Conservation (phyloP, 2,888 invertebrate species). For the Philopedon plagiatum region DNA sequence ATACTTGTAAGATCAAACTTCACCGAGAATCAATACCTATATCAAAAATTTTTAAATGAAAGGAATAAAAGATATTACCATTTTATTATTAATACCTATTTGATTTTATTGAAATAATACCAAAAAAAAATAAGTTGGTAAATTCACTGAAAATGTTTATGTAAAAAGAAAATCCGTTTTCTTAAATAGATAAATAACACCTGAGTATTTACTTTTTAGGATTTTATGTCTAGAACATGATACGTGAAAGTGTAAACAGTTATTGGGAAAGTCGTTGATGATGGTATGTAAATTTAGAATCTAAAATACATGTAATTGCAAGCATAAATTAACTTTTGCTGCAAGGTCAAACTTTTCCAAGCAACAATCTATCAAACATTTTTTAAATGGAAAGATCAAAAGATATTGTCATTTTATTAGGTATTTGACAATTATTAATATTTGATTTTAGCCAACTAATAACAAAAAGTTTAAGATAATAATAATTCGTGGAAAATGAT, state of each 20-base stretch:
- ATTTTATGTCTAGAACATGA: neutral
- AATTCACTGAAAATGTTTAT: no score
- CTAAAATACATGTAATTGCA: neutral
- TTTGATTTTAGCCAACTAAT: neutral
- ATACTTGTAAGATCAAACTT: no score
- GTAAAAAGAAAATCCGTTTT: neutral
- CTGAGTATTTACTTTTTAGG: neutral
- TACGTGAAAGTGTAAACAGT: slow-evolving; percentile 26
- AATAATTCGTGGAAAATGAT: neutral
- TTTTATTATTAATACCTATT: no score
- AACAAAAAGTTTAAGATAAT: neutral
- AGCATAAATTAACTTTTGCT: neutral
- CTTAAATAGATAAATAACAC: neutral
- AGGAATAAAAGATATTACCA: no score
- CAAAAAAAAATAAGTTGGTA: no score
- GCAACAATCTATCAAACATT: neutral
- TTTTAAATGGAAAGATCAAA: no score
- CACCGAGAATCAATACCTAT: no score
- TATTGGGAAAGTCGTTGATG: slow-evolving; percentile 31
- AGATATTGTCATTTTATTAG: neutral
- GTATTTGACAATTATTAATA: neutral
- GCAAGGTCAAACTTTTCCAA: neutral
- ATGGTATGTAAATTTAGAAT: slow-evolving; percentile 11
- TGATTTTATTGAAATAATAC: no score
- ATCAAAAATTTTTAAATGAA: no score